phyloP scores from a whole-genome alignment of 2,797 vertebrate genomes.

The Leuciscus waleckii region DNA sequence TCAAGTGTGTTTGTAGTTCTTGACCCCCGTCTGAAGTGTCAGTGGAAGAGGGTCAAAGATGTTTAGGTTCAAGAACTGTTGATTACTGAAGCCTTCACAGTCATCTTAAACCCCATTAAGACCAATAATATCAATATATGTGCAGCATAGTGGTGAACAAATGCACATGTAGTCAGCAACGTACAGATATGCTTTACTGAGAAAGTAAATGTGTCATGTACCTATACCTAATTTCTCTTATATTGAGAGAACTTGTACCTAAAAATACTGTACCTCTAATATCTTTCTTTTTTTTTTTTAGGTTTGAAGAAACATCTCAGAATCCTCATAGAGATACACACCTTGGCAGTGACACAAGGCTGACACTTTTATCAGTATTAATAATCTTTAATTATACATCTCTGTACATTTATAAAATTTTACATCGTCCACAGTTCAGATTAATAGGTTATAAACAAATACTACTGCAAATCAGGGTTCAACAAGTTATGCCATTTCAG shows the following conservation, averaged over 20 bases:
- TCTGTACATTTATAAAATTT: conserved; percentile 81
- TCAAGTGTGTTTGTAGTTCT: conserved; percentile 40
- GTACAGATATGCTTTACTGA: neutral
- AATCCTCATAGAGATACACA: neutral
- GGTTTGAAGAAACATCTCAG: neutral
- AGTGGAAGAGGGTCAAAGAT: conserved; percentile 11
- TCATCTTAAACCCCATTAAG: no score
- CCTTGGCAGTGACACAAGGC: neutral
- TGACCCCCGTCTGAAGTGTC: conserved; percentile 27
- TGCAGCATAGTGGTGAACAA: no score
- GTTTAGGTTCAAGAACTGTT: neutral
- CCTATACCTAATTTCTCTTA: neutral
- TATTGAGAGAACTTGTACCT: neutral
- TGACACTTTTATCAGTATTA: conserved; percentile 60
- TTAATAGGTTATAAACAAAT: conserved; percentile 65
- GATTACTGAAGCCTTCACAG: conserved; percentile 39
- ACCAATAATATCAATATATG: no score
- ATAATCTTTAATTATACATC: conserved; percentile 78
- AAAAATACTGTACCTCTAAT: neutral
- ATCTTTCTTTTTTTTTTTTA: neutral
- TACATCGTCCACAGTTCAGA: conserved; percentile 62
- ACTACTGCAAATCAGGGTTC: conserved; percentile 54
- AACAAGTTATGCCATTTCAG: conserved; percentile 47
- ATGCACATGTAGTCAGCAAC: neutral
- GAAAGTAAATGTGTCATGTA: neutral